Base-by-base conservation (phyloP, 2,888 invertebrate genomes). In the Eristalis intricaria region DNA sequence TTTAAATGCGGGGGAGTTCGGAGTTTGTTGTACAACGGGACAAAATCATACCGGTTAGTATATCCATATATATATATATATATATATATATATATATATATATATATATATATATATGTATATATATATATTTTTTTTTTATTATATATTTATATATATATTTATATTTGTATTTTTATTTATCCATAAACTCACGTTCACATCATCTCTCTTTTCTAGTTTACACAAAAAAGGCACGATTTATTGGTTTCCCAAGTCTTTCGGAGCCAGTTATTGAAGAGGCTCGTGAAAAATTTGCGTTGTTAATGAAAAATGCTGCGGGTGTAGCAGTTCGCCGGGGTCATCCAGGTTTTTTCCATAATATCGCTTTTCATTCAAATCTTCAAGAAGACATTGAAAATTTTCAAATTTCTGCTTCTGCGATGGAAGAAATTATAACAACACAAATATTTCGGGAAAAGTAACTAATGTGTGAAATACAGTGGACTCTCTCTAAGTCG, bases 1-100 rank as follows among this genome's bases (percentile, higher is more conserved):
- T 70, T 91, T 95, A 15, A 89, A 91, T 1, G 91, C 91, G 0
- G 94, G 93, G 0, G 90, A 93, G 4, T 91, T 90, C 81, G 96
- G 96, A 0, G 93, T 95, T 38, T 96, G 96, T 90, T 96, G 96
- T 90, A 93, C 93, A 73, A 95, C 95, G 3, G 95, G 95, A 0
- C 94, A 94, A 74, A 94, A 94, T 69, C 95, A 95, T 91, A 95
- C 95, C 89, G 90, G 90, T 90, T 2, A 74, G n/a, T 32, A 43
- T n/a, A 5, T 43, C 5, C 19, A 15, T n/a, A 43, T n/a, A n/a
- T 43, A n/a, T 15, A 19, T 40, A 40, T 11, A 13, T 13, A 15
- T 26, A 3, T 1, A n/a, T 43, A 19, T 15, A 43, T n/a, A 43
- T 4, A 43, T 19, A n/a, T 7, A 32, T 32, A 10, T 10, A 43